Percentiles rank a stretch among this genome's conserved stretches.
Evolutionary conservation across 1,140 invertebrate species (phyloP).

Genomic region (Drosophila prosaltans): DNA sequence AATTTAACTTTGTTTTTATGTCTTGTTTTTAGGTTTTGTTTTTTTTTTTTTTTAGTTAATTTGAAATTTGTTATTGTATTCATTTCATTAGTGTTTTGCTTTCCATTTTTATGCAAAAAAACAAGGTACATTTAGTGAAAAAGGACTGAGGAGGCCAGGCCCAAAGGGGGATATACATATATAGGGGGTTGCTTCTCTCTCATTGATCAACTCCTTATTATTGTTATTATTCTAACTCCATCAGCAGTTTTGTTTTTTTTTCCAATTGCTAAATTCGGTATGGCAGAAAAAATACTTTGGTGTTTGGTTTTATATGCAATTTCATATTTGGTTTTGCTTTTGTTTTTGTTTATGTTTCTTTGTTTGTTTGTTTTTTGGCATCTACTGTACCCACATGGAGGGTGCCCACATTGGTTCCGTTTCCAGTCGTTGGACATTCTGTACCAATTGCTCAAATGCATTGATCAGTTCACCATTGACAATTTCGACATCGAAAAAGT

Average conservation of each 20-base stretch:
- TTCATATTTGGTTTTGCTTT: conserved; percentile 2
- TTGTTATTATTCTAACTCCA: conserved; percentile 53
- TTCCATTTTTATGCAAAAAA: conserved; percentile 80
- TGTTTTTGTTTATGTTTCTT: conserved; percentile 6
- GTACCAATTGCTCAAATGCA: conserved; percentile 94
- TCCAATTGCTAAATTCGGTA: conserved; percentile 70
- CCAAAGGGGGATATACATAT: background rate
- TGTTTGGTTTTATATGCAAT: conserved; percentile 37
- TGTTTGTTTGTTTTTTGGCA: background rate
- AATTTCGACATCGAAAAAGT: conserved; percentile 97
- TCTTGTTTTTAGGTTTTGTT: conserved; percentile 8
- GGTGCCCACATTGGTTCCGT: conserved; percentile 98
- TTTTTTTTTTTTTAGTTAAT: conserved; percentile 47
- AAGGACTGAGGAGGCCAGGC: conserved; percentile 65
- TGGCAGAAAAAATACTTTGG: conserved; percentile 74
- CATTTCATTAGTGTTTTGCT: conserved; percentile 55
- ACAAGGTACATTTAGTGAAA: conserved; percentile 73
- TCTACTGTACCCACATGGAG: conserved; percentile 94
- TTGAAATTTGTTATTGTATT: conserved; percentile 68
- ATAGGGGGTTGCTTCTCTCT: conserved; percentile 15
- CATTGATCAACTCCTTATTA: background rate
- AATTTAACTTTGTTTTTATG: background rate
- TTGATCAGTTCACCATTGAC: conserved; percentile 94
- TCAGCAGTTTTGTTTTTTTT: conserved; percentile 4
- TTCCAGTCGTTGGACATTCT: conserved; percentile 92